Percentiles rank a stretch among this genome's conserved stretches.
These are phyloP conservation scores for Cacoxenus indagator DNA, from an alignment of 2,888 invertebrate species.

Conservation along the genomic window DNA sequence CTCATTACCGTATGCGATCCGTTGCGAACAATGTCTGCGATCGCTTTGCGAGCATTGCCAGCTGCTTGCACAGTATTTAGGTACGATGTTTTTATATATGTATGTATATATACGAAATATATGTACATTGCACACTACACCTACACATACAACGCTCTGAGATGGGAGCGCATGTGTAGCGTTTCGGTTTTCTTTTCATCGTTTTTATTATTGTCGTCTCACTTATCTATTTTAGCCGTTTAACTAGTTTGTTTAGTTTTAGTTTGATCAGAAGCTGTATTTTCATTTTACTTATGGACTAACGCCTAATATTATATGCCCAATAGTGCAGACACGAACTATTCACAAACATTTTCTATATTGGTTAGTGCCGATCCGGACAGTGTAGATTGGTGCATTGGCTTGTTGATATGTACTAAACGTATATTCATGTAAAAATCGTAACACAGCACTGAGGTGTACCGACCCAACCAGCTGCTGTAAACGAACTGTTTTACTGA, in stretches of 20 bases:
- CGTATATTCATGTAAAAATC: too few relatives aligned
- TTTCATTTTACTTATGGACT: too few relatives aligned
- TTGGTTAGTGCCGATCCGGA: too few relatives aligned
- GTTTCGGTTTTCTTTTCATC: neutral
- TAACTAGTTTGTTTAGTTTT: constrained; percentile 29
- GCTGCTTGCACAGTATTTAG: constrained; percentile 25
- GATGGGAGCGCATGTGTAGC: constrained; percentile 5
- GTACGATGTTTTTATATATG: constrained; percentile 37
- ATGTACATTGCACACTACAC: constrained; percentile 9
- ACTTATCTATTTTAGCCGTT: constrained; percentile 35
- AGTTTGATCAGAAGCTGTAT: constrained; percentile 33
- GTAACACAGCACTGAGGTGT: too few relatives aligned
- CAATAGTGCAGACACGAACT: too few relatives aligned
- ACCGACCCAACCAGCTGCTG: too few relatives aligned
- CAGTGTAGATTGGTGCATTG: too few relatives aligned
- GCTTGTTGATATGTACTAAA: too few relatives aligned
- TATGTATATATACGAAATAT: constrained; percentile 12
- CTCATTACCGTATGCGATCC: constrained; percentile 39
- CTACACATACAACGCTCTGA: neutral
- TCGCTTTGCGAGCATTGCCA: constrained; percentile 47
- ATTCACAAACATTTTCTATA: too few relatives aligned
- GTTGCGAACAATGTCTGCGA: constrained; percentile 58
- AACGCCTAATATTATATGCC: too few relatives aligned
- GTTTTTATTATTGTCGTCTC: constrained; percentile 1
- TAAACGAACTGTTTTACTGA: too few relatives aligned